Percentiles rank a stretch among this genome's conserved stretches.
Conservation (phyloP, 2,888 invertebrate genomes). For the Thecocarcelia acutangulata region DNA sequence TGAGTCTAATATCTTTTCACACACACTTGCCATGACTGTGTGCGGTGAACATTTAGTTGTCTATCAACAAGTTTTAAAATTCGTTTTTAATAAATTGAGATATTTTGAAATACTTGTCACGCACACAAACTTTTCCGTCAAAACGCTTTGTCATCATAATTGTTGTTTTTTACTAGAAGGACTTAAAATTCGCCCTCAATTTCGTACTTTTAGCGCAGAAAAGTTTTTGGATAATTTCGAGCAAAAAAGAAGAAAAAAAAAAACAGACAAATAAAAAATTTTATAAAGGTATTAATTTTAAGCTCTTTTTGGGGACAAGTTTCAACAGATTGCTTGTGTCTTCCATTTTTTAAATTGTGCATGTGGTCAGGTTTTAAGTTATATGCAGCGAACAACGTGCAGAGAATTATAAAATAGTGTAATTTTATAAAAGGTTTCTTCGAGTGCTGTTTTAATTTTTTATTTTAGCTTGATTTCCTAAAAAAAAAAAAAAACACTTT, state of each 20-base stretch:
- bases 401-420: slow-evolving; percentile 41
- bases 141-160: slow-evolving; percentile 65
- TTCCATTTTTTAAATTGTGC: slow-evolving; percentile 15
- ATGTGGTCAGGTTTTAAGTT: slow-evolving; percentile 14
- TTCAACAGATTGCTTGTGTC: slow-evolving; percentile 38
- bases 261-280: slow-evolving; percentile 29
- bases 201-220: neutral
- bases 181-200: slow-evolving; percentile 40
- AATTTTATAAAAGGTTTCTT: neutral
- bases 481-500: too few species aligned
- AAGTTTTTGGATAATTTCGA: neutral
- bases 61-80: slow-evolving; percentile 62
- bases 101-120: slow-evolving; percentile 65
- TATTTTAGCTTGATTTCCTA: too few species aligned
- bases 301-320: slow-evolving; percentile 59
- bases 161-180: slow-evolving; percentile 44
- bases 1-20: neutral
- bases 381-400: slow-evolving; percentile 41
- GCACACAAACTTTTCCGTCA: slow-evolving; percentile 65
- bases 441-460: neutral
- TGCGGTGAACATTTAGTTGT: slow-evolving; percentile 1
- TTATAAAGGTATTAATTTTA: slow-evolving; percentile 50
- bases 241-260: slow-evolving; percentile 5
- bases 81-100: slow-evolving; percentile 61
- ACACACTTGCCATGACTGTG: neutral